phyloP scores from a whole-genome alignment of 1,140 invertebrate genomes.

The Leptonema lineaticorne region DNA sequence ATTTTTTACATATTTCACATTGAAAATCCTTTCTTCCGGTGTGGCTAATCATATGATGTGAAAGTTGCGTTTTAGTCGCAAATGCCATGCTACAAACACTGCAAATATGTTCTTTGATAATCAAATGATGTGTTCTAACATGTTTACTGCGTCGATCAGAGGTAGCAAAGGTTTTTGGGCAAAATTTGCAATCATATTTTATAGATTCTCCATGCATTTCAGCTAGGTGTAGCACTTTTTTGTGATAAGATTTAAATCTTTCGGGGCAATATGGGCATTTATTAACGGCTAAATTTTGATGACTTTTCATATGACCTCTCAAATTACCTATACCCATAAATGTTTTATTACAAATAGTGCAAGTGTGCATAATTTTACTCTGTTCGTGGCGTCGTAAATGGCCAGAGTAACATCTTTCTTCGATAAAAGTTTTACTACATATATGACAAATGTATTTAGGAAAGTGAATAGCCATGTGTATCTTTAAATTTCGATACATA shows the following conservation, averaged over 20 bases:
- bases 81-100: conserved; percentile 2
- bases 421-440: too few relatives aligned
- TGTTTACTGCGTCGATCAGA: conserved; percentile 14
- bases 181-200: conserved; percentile 26
- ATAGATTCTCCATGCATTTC: conserved; percentile 13
- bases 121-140: conserved; percentile 23
- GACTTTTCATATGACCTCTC: conserved; percentile 14
- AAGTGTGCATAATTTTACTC: conserved; percentile 63
- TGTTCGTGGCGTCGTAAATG: too few relatives aligned
- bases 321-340: conserved; percentile 1
- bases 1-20: conserved; percentile 59
- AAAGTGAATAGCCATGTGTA: too few relatives aligned
- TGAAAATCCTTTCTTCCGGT: conserved; percentile 64
- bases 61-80: conserved; percentile 16
- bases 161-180: conserved; percentile 21
- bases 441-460: too few relatives aligned
- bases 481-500: too few relatives aligned
- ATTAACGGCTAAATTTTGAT: conserved; percentile 18
- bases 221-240: conserved; percentile 16
- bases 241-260: conserved; percentile 18
- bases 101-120: background rate
- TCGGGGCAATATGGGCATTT: conserved; percentile 15
- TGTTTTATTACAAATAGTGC: background rate
- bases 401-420: too few relatives aligned
- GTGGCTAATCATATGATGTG: conserved; percentile 59